phyloP scores from a whole-genome alignment of 1,140 invertebrate genomes.

The Elymnias hypermnestra region DNA sequence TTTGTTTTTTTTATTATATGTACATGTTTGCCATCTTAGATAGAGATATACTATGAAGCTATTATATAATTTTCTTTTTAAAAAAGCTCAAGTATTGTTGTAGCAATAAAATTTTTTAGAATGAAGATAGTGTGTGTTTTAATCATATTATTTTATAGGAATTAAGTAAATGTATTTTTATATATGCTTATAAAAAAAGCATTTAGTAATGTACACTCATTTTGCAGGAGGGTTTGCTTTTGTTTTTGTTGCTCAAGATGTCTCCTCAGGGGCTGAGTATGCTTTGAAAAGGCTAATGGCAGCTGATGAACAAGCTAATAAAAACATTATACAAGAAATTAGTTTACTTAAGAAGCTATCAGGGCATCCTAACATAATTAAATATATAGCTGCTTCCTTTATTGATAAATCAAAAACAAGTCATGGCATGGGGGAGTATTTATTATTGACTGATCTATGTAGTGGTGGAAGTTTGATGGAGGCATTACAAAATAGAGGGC shows the following conservation, averaged over 20 bases:
- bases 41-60: too few relatives aligned
- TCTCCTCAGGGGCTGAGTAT: conserved; percentile 90
- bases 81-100: too few relatives aligned
- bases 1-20: too few relatives aligned
- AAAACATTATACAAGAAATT: conserved; percentile 86
- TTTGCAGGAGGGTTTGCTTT: conserved; percentile 94
- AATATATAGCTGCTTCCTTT: conserved; percentile 85
- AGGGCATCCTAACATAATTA: conserved; percentile 88
- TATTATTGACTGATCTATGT: conserved; percentile 85
- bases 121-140: too few relatives aligned
- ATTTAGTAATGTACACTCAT: too few relatives aligned
- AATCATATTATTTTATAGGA: too few relatives aligned
- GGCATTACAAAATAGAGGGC: conserved; percentile 80
- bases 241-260: conserved; percentile 95
- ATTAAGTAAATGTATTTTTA: too few relatives aligned
- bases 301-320: conserved; percentile 86
- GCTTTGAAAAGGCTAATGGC: conserved; percentile 91
- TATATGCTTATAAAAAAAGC: too few relatives aligned
- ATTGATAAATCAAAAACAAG: conserved; percentile 82
- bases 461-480: conserved; percentile 88
- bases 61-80: too few relatives aligned
- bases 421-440: conserved; percentile 83
- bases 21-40: too few relatives aligned
- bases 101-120: too few relatives aligned
- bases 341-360: conserved; percentile 86